Conservation (phyloP, 1,140 invertebrate genomes). For the Bombus terrestris region DNA sequence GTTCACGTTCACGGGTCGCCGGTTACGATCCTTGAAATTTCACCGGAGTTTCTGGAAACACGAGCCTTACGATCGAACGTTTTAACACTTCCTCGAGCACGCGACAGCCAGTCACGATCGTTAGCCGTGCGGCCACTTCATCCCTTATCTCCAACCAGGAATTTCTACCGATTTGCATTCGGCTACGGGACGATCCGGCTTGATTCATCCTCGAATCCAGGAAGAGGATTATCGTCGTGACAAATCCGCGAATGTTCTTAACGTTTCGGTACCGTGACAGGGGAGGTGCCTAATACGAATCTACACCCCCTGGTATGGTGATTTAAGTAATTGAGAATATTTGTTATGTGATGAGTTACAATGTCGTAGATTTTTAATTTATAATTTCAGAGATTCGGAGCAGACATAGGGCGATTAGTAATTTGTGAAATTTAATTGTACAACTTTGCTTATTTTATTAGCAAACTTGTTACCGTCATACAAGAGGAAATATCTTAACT, state of each 20-base stretch:
- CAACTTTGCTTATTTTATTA: too few species aligned
- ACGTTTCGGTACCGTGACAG: background rate
- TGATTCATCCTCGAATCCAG: constrained; percentile 52
- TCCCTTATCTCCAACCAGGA: constrained; percentile 36
- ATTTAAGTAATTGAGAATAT: background rate
- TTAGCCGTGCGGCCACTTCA: constrained; percentile 37
- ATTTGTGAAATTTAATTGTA: too few species aligned
- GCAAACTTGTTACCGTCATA: too few species aligned
- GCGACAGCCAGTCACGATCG: constrained; percentile 36
- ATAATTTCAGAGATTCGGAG: background rate
- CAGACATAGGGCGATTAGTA: background rate
- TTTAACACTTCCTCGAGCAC: constrained; percentile 53
- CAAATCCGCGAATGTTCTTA: constrained; percentile 6
- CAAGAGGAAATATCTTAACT: too few species aligned
- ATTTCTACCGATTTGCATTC: constrained; percentile 60
- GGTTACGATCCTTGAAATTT: constrained; percentile 56
- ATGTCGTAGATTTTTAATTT: background rate
- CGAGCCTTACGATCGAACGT: constrained; percentile 36
- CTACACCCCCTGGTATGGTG: background rate
- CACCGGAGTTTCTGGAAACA: constrained; percentile 39
- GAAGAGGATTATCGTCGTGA: background rate
- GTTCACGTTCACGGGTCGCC: constrained; percentile 42
- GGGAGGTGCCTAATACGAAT: background rate
- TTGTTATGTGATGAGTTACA: background rate
- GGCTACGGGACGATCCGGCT: background rate